These are phyloP conservation scores for Bombus waltoni DNA, from an alignment of 1,140 invertebrate species.

Conservation along the genomic window DNA sequence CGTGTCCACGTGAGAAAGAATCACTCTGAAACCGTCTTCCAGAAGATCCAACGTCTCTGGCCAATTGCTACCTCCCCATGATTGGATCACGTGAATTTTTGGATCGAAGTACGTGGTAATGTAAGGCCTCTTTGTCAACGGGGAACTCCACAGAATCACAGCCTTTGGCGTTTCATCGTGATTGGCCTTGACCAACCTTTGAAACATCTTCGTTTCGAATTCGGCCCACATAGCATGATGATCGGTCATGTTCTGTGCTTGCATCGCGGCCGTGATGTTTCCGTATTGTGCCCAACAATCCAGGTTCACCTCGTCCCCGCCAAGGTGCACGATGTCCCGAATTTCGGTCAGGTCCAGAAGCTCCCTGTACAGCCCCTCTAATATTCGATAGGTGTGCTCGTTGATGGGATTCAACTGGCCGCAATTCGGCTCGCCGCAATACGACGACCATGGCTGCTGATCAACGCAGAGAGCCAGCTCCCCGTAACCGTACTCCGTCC, in stretches of 20 bases:
- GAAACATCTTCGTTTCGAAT: slow-evolving; percentile 87
- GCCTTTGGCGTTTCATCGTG: slow-evolving; percentile 85
- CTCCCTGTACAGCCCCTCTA: slow-evolving; percentile 86
- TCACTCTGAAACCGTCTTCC: slow-evolving; percentile 89
- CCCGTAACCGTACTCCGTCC: slow-evolving; percentile 85
- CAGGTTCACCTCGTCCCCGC: slow-evolving; percentile 92
- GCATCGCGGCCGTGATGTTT: slow-evolving; percentile 80
- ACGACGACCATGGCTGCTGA: slow-evolving; percentile 87
- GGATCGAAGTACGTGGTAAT: slow-evolving; percentile 85
- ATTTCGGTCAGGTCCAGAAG: slow-evolving; percentile 78
- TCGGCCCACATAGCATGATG: slow-evolving; percentile 90
- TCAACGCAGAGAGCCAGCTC: slow-evolving; percentile 90
- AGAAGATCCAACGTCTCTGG: slow-evolving; percentile 88
- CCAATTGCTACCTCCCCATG: slow-evolving; percentile 91
- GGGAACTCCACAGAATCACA: slow-evolving; percentile 91
- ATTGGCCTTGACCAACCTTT: slow-evolving; percentile 86
- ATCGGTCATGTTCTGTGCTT: slow-evolving; percentile 88
- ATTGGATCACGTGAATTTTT: slow-evolving; percentile 84
- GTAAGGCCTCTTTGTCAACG: slow-evolving; percentile 89
- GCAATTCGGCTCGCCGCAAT: slow-evolving; percentile 92
- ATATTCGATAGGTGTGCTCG: slow-evolving; percentile 87
- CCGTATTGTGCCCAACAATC: slow-evolving; percentile 88
- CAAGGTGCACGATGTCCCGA: slow-evolving; percentile 90
- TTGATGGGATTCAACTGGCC: slow-evolving; percentile 93
- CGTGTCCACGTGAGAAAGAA: slow-evolving; percentile 92